Evolutionary conservation across 2,888 invertebrate species (phyloP).

Genomic region (Synergus japonicus): DNA sequence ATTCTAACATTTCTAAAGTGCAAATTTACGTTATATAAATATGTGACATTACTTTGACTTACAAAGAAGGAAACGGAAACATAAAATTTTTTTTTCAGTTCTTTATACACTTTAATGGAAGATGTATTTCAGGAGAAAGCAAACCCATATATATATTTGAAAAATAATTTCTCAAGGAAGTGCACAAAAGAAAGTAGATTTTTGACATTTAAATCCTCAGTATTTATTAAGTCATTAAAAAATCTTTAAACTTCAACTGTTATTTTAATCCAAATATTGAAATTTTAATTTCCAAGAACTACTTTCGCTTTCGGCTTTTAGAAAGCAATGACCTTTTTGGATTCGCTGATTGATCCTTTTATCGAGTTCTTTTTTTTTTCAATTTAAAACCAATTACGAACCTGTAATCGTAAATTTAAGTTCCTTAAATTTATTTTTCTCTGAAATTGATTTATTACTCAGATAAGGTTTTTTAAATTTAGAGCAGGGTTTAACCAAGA

Average conservation of each 20-base stretch:
- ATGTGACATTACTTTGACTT: conserved; percentile 8
- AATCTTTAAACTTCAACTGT: not conserved
- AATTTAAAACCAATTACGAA: not conserved
- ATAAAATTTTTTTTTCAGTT: conserved; percentile 5
- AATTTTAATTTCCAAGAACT: conserved; percentile 8
- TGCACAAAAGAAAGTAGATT: conserved; percentile 21
- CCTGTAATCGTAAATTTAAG: not conserved
- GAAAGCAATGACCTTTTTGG: conserved; percentile 21
- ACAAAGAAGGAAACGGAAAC: conserved; percentile 10
- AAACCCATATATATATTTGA: not conserved
- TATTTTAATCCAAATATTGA: conserved; percentile 5
- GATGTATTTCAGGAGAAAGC: conserved; percentile 14
- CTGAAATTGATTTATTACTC: too few relatives aligned
- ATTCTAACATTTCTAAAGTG: not conserved
- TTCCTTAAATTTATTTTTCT: not conserved
- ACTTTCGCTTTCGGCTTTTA: conserved; percentile 25
- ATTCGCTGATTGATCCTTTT: not conserved
- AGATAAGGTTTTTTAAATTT: too few relatives aligned
- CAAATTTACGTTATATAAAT: not conserved
- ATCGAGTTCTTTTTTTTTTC: not conserved
- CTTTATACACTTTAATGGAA: not conserved
- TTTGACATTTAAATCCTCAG: not conserved
- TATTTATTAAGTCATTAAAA: not conserved
- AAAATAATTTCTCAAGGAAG: conserved; percentile 2
- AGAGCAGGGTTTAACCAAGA: too few relatives aligned